phyloP scores from a whole-genome alignment of 2,113 vertebrate species.

The Chinchilla lanigera region DNA sequence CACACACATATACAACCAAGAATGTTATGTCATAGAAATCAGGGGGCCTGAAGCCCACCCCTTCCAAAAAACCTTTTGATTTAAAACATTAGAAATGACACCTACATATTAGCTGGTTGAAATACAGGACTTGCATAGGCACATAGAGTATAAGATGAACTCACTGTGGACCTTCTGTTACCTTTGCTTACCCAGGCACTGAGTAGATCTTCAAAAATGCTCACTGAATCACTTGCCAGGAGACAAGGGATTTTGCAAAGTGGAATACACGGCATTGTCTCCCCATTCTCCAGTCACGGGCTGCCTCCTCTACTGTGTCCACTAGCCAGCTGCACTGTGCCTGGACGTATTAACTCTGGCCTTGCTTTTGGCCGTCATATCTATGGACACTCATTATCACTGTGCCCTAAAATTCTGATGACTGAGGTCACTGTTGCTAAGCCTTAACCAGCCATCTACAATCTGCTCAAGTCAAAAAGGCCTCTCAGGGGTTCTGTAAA shows the following conservation, averaged over 20 bases:
- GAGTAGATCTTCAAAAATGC: background rate
- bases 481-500: background rate
- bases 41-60: background rate
- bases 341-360: background rate
- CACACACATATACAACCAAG: background rate
- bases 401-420: background rate
- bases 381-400: background rate
- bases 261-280: background rate
- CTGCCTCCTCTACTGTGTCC: background rate
- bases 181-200: background rate
- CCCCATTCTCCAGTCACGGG: background rate
- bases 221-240: background rate
- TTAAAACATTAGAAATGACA: background rate
- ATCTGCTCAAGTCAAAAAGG: background rate
- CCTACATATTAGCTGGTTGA: background rate
- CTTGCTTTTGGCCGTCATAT: background rate
- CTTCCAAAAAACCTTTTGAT: background rate
- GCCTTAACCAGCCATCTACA: background rate
- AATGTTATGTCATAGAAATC: slow-evolving; percentile 17
- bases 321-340: background rate
- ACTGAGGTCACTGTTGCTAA: background rate
- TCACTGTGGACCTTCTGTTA: background rate
- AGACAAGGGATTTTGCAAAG: background rate
- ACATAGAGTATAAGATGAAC: background rate
- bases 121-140: background rate